Base-by-base conservation (phyloP, 30 jellyfish, hydroid and myxozoan species). In the Catostylus mosaicus region DNA sequence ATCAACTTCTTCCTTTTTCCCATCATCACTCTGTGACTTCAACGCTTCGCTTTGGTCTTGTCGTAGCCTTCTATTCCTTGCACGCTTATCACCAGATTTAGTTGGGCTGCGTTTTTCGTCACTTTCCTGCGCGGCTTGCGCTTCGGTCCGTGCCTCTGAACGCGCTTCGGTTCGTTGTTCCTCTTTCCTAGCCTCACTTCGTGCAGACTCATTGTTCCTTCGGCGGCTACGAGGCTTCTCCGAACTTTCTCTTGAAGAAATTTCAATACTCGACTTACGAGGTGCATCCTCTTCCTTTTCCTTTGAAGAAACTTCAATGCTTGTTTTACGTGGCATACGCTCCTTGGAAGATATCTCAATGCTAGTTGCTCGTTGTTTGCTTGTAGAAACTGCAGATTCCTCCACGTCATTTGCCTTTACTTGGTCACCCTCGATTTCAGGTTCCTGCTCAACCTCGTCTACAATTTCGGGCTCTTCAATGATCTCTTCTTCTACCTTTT, bases 181-280 rank as follows among this genome's bases (percentile, higher is more conserved):
- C 66, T 24, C 83, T 9, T 36, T 47, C 6, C 30, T n/a, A 37
- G 45, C 45, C 18, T 60, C 75, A 29, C 3, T 77, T 27, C 32
- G 22, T 37, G 56, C 34, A 22, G 82, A 32, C 30, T 77, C 92
- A 46, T 71, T 66, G 51, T 50, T 64, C 30, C 40, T 31, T 18
- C 92, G 73, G 12, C 92, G 84, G 48, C 86, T 69, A 14, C 86
- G 92, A 29, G 83, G 74, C 75, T 72, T 47, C 43, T 76, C 96
- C 16, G 73, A 60, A 0, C 31, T 27, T 67, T 47, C 86, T 1
- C 26, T 66, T 66, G 56, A 46, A 1, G 80, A 34, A 19, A 18
- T 27, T 27, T 59, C 38, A 4, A 27, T 37, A 59, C 40, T 24
- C 37, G 38, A 2, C 16, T 59, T 59, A 1, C 26, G 36, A 23